Percentiles rank a stretch among this genome's conserved stretches.
phyloP scores from a whole-genome alignment of 2,888 invertebrate genomes.

The Pseudococcus viburni region DNA sequence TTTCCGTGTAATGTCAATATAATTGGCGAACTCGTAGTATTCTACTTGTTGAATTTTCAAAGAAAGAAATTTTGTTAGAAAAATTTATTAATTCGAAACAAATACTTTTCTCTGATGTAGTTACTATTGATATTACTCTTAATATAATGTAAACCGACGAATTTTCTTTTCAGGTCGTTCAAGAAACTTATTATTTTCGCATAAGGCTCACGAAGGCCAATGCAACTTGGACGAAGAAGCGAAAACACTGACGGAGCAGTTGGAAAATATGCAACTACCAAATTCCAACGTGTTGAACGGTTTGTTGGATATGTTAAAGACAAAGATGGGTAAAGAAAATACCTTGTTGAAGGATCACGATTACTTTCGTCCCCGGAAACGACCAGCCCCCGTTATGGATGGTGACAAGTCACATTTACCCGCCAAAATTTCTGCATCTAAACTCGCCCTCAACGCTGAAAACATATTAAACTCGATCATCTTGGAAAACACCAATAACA shows the following conservation, averaged over 20 bases:
- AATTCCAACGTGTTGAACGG: slow-evolving; percentile 57
- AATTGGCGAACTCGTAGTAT: neutral
- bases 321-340: slow-evolving; percentile 54
- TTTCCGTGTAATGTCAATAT: neutral
- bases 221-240: slow-evolving; percentile 63
- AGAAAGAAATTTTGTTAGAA: neutral
- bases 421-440: slow-evolving; percentile 41
- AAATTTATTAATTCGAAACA: neutral
- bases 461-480: slow-evolving; percentile 36
- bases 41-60: neutral
- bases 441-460: slow-evolving; percentile 13
- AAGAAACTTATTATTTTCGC: slow-evolving; percentile 54
- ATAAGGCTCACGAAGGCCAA: slow-evolving; percentile 63
- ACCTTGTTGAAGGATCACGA: slow-evolving; percentile 62
- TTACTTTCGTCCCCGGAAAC: slow-evolving; percentile 62
- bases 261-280: slow-evolving; percentile 61
- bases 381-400: neutral
- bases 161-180: slow-evolving; percentile 56
- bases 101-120: neutral
- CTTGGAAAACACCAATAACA: slow-evolving; percentile 56
- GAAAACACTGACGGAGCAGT: slow-evolving; percentile 55
- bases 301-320: slow-evolving; percentile 59
- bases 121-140: neutral
- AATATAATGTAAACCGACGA: neutral
- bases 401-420: slow-evolving; percentile 35